Evolutionary conservation across 2,797 vertebrate genomes (phyloP), one percentile per base, ranked within the genome.

Genomic region (Hybognathus amarus): DNA sequence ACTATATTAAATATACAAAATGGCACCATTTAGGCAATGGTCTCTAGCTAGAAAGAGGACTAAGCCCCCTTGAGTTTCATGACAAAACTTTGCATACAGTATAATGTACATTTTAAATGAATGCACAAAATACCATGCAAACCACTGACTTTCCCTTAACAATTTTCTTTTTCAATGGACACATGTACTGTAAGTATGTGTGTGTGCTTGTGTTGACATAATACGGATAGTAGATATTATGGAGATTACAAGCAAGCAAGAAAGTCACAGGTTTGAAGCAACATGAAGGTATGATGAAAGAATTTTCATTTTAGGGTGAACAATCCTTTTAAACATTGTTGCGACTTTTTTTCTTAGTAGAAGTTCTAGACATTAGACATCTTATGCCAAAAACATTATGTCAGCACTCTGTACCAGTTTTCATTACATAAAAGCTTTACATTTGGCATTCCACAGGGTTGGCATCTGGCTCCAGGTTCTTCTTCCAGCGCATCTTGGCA

Each of bases 401-500:
- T 67, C 83, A 85, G 83, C 73, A 67, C 63, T 76, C 68, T 76
- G 64, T 52, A 70, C 68, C n/a, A 63, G 47, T 73, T 36, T 82
- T 70, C 22, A 76, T 61, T 84, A 71, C 52, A 79, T 69, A 73
- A 30, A 84, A 79, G 40, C 70, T 91, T 93, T 89, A 97, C 97
- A 97, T 96, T 87, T 97, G 94, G 88, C 64, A 88, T 68, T 94
- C 92, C 67, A 94, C 87, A 67, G 94, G 96, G 86, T 95, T 91
- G 54, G 94, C 91, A 7, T 83, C 92, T 3, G 93, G 89, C 27
- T 77, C 87, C 70, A 93, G 89, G 87, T 97, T 97, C 87, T 94
- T 91, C 85, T 83, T 94, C 95, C 97, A 97, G 70, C 93, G 95
- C 83, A 95, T 95, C 42, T 85, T 87, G 82, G 94, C 92, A 85